Evolutionary conservation across 2,888 invertebrate genomes (phyloP), one percentile per base, ranked within the genome.

Genomic region (Xanthorhoe designata): DNA sequence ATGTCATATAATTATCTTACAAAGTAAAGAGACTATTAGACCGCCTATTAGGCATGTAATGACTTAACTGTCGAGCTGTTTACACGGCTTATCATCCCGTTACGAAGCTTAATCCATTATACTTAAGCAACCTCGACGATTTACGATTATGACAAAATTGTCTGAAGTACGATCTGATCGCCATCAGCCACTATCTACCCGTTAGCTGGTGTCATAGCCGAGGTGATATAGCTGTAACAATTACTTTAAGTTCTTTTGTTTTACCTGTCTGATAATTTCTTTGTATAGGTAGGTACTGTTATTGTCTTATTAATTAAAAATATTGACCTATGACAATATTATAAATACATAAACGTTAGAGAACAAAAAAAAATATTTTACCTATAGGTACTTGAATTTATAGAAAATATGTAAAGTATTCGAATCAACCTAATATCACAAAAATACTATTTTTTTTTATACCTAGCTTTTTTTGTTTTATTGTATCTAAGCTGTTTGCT

Each of bases 131-230:
- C 68, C 72, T 73, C 74, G 71, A 73, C 74, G 72, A 78, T 79
- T 78, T 75, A 79, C 75, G 80, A 75, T 79, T 79, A 80, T 75
- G 75, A 76, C 74, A 78, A 78, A 82, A 81, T 81, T 79, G 77
- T 63, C 55, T 58, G 49, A 62, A 70, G 70, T 68, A 60, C 45
- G 56, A 66, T 60, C 64, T 66, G 71, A 70, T 69, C 68, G 66
- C 53, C 51, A 59, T 61, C 66, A 60, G 52, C 66, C 59, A 65
- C 58, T 67, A 61, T 59, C 59, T 58, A 42, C 29, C 70, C 61
- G 71, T 70, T 72, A 70, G 61, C 58, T 47, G 50, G 38, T 24
- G 17, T 15, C 61, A 55, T 45, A 64, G 68, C 61, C 57, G 24
- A 6, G 10, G 42, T 15, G 15, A 53, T 24, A 61, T 42, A 49